Conservation (phyloP, 2,797 vertebrate species). For the Parambassis ranga region DNA sequence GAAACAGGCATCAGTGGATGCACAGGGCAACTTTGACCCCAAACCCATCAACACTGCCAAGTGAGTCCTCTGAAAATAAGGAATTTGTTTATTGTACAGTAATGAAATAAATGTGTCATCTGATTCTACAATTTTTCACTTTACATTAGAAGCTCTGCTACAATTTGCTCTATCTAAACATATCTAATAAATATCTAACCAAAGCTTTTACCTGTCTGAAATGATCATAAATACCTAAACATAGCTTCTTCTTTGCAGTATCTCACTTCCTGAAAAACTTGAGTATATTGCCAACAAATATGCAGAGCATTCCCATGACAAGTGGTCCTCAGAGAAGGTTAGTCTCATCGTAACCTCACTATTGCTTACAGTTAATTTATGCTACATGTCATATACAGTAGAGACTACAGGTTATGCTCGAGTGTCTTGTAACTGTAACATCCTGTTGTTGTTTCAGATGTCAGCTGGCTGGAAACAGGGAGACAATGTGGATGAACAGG, state of each 20-base stretch:
- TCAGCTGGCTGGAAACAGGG: constrained; percentile 92
- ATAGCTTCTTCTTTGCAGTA: constrained; percentile 75
- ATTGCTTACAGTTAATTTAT: not conserved
- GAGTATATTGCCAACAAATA: constrained; percentile 96
- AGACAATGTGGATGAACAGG: constrained; percentile 89
- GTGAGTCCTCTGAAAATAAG: constrained; percentile 79
- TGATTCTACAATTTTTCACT: too few species aligned
- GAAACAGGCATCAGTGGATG: constrained; percentile 90
- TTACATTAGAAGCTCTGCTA: too few species aligned
- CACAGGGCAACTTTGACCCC: constrained; percentile 97
- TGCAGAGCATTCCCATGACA: constrained; percentile 96
- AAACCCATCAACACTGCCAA: constrained; percentile 93
- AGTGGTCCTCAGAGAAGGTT: constrained; percentile 98
- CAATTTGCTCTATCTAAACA: too few species aligned
- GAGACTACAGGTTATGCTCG: too few species aligned
- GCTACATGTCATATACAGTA: not conserved
- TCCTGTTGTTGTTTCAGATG: constrained; percentile 79
- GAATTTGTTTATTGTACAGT: too few species aligned
- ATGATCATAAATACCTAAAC: not conserved
- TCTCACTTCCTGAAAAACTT: constrained; percentile 96
- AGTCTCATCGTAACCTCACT: constrained; percentile 6
- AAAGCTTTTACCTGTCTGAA: not conserved
- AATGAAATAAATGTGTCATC: too few species aligned
- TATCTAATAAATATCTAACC: too few species aligned
- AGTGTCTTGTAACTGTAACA: not conserved